Conservation (phyloP, 1,140 invertebrate species). For the Hyles euphorbiae region DNA sequence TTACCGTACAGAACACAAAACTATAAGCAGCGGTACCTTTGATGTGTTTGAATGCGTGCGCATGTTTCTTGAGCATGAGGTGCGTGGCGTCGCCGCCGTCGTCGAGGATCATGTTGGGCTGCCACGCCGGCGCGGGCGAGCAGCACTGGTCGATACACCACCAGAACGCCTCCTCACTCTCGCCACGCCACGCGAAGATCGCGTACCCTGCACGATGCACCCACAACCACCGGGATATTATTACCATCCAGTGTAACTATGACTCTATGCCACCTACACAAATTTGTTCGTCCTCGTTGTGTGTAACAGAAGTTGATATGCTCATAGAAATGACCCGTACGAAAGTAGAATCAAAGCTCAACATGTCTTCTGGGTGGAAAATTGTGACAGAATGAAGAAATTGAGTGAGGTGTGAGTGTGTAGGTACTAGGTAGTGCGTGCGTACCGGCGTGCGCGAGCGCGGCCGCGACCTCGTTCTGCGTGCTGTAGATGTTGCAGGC, state of each 20-base stretch:
- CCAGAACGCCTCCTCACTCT: constrained; percentile 77
- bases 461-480: constrained; percentile 98
- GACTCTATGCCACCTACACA: too few relatives aligned
- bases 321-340: too few relatives aligned
- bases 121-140: constrained; percentile 93
- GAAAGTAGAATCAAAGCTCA: too few relatives aligned
- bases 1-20: not conserved
- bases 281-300: too few relatives aligned
- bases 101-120: constrained; percentile 99
- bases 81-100: constrained; percentile 98
- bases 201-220: constrained; percentile 9
- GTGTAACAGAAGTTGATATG: too few relatives aligned
- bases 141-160: constrained; percentile 97
- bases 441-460: constrained; percentile 88
- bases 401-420: too few relatives aligned
- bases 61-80: constrained; percentile 97
- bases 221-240: too few relatives aligned
- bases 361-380: too few relatives aligned
- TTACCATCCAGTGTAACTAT: too few relatives aligned
- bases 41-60: constrained; percentile 95
- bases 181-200: constrained; percentile 26
- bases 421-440: not conserved
- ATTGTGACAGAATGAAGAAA: too few relatives aligned
- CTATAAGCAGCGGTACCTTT: constrained; percentile 80
- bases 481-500: constrained; percentile 99